Base-by-base conservation (phyloP, 2,888 invertebrate genomes). In the Hemithea aestivaria region DNA sequence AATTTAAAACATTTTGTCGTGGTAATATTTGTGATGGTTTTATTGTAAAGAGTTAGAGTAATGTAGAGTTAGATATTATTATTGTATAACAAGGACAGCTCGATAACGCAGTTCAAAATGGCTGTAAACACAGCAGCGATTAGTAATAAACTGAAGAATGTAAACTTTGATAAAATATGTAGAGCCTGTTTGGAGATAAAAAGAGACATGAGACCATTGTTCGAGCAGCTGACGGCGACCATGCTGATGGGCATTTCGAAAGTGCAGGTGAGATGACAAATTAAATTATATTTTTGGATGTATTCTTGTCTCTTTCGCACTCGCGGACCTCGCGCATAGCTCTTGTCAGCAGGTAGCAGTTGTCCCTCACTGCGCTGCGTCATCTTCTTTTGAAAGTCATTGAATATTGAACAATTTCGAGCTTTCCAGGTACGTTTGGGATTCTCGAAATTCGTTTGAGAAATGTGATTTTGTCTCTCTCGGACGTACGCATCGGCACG, bases 241-340 rank as follows among this genome's bases (percentile, higher is more conserved):
- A 91, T 91, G 91, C 57, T 91, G 53, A 90, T 90, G 90, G 89
- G 89, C 50, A 90, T 90, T 71, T 88, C 90, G 39, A 89, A 88
- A 68, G 88, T 91, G 49, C 87, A 88, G 74, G 90, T 89, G 74
- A 85, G 76, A 74, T 67, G 67, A 69, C 69, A 65, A 70, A 65
- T 70, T 63, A 65, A 66, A 36, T 61, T 51, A 59, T 61, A 66
- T 73, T 16, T 16, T 16, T 16, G 16, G 16, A 67, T 67, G 51
- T 70, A 56, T 67, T 77, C 73, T 73, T 66, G 70, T 84, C 85
- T 78, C 79, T 71, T 57, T 87, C 74, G 51, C 74, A 66, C 85
- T 52, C 48, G 41, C 21, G 34, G 37, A 20, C 43, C 45, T 51
- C 36, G 46, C 53, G 43, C 49, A 60, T 59, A 39, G 60, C 46